Percentiles rank a stretch among this genome's conserved stretches.
Conservation (phyloP, 2,113 vertebrate species). For the Madoqua kirkii region DNA sequence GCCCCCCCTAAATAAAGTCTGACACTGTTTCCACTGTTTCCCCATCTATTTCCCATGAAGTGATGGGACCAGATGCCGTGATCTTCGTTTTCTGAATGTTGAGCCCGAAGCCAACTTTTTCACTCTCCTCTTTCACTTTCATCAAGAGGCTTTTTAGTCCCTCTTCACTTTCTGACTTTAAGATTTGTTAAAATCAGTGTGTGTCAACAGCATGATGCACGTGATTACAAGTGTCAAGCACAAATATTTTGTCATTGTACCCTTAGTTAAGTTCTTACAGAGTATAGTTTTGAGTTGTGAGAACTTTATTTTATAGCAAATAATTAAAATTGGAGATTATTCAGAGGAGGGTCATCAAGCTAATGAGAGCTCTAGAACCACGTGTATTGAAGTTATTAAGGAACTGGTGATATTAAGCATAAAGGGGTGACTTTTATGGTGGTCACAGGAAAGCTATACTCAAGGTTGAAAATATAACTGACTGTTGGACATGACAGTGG, state of each 20-base stretch:
- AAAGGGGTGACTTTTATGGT: not conserved
- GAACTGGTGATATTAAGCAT: not conserved
- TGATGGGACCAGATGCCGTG: too few species aligned
- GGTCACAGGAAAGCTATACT: not conserved
- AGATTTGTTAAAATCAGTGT: not conserved
- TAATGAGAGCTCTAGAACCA: not conserved
- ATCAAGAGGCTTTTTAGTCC: too few species aligned
- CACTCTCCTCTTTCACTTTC: too few species aligned
- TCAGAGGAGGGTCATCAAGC: not conserved
- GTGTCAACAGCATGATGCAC: not conserved
- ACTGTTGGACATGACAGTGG: not conserved
- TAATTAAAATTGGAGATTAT: not conserved
- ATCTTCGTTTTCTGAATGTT: too few species aligned
- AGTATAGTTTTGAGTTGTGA: not conserved
- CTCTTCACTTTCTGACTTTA: not conserved
- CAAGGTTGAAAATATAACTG: not conserved
- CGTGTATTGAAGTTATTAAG: not conserved
- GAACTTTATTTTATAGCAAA: constrained; percentile 4
- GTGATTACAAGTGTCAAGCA: not conserved
- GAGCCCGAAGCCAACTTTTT: too few species aligned
- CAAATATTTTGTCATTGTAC: not conserved
- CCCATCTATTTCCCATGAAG: too few species aligned
- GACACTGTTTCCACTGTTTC: too few species aligned
- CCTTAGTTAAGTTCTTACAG: not conserved
- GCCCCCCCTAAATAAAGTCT: too few species aligned